These are phyloP conservation scores for Microctonus hyperodae DNA, from an alignment of 2,888 invertebrate genomes.

Conservation along the genomic window DNA sequence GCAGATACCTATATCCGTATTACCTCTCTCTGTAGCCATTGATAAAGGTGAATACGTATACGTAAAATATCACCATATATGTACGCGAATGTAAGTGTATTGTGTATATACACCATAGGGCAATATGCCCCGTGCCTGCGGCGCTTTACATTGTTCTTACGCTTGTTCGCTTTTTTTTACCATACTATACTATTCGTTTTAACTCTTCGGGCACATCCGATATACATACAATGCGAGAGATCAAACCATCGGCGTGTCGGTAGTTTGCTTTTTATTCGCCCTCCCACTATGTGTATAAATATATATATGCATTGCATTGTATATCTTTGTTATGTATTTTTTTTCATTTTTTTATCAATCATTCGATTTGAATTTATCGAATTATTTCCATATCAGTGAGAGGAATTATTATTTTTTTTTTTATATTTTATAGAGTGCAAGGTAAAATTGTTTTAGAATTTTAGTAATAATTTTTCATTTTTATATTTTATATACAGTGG, in stretches of 20 bases:
- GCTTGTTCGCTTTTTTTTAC: slow-evolving; percentile 27
- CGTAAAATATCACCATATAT: no score
- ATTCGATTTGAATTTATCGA: background rate
- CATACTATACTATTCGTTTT: slow-evolving; percentile 25
- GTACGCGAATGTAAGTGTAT: background rate
- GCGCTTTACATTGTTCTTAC: slow-evolving; percentile 42
- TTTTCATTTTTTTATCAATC: background rate
- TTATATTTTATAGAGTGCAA: no score
- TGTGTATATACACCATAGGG: background rate
- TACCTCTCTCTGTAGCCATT: background rate
- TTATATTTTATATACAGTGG: no score
- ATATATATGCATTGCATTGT: background rate
- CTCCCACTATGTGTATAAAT: background rate
- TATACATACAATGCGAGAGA: slow-evolving; percentile 59
- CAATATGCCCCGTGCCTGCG: slow-evolving; percentile 30
- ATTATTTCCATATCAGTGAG: background rate
- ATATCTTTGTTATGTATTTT: background rate
- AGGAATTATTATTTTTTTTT: background rate
- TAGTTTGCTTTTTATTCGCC: slow-evolving; percentile 24
- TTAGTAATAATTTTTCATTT: no score
- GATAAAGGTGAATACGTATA: background rate
- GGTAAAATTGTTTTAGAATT: no score
- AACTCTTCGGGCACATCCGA: slow-evolving; percentile 40
- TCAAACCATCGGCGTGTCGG: slow-evolving; percentile 39
- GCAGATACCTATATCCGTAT: background rate